Evolutionary conservation across 2,888 invertebrate species (phyloP), one percentile per base, ranked within the genome.

Genomic region (Drosophila rellima): DNA sequence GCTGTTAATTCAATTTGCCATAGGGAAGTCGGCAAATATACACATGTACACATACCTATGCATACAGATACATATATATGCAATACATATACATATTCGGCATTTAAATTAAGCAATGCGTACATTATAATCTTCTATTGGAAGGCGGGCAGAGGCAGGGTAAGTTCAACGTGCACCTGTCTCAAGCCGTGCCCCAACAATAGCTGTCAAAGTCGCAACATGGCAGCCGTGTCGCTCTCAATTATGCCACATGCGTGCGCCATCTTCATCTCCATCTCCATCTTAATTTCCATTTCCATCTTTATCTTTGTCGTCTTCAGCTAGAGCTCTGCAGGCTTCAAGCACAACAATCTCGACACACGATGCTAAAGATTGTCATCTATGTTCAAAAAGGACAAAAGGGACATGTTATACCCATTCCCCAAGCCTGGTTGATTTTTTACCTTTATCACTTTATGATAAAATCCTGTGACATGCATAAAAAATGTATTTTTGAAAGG

Each of bases 91-190:
- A 65, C 17, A 47, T 40, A 35, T 39, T 40, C 26, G 18, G 57
- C 77, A 82, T 82, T 88, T 71, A 83, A 88, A 88, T 86, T 82
- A 73, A 73, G 88, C 86, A 82, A 73, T 81, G 76, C 79, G 71
- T 74, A 85, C 89, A 89, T 85, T 87, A 84, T 85, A 83, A 85
- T 85, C 84, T 78, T 74, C 74, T 63, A 78, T 80, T 80, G 62
- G 78, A 70, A 60, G 75, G 44, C 50, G 64, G 63, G 44, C 48
- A 59, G 65, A 42, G 31, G 45, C 59, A 59, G 60, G 33, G 52
- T 74, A 78, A 66, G 75, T 81, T 81, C 78, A 78, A 70, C 68
- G 70, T 66, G 68, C 74, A 78, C 70, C 70, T 68, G 69, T 60
- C 70, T 64, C 60, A 47, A 62, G 42, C 3, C 39, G 42, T 42